Conservation (phyloP, 2,113 vertebrate genomes). For the Macquaria australasica region DNA sequence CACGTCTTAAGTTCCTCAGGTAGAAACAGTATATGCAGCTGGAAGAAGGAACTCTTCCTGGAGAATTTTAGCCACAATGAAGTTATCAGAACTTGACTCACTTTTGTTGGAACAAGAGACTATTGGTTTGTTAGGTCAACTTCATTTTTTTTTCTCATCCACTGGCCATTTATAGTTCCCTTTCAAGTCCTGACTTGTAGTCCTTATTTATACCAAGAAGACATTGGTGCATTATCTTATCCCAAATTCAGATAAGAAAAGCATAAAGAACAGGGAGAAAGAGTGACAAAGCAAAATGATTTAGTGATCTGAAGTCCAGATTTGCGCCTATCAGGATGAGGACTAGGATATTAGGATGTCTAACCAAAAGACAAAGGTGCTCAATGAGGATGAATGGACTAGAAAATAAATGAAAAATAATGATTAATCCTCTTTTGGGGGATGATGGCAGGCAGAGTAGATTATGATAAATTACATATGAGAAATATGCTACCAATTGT, state of each 20-base stretch:
- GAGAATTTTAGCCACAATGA: background rate
- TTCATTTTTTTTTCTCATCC: background rate
- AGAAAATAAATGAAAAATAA: background rate
- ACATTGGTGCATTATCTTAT: background rate
- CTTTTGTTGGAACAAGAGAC: background rate
- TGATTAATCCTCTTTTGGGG: background rate
- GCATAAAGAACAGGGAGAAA: background rate
- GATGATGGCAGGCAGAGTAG: background rate
- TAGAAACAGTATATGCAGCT: too few relatives aligned
- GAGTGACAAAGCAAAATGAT: background rate
- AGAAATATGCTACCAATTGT: background rate
- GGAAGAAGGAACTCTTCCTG: background rate
- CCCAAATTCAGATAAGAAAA: background rate
- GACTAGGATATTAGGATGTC: background rate
- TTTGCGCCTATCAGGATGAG: background rate
- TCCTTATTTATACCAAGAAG: background rate
- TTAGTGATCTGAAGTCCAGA: background rate
- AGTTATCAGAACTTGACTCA: background rate
- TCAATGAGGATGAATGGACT: background rate
- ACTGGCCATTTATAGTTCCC: background rate
- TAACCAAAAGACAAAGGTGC: background rate
- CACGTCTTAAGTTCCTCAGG: too few relatives aligned
- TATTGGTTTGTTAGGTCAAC: background rate
- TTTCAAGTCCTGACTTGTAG: background rate
- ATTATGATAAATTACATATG: constrained; percentile 3